Base-by-base conservation (phyloP, 2,113 vertebrate species). In the Vicugna pacos region DNA sequence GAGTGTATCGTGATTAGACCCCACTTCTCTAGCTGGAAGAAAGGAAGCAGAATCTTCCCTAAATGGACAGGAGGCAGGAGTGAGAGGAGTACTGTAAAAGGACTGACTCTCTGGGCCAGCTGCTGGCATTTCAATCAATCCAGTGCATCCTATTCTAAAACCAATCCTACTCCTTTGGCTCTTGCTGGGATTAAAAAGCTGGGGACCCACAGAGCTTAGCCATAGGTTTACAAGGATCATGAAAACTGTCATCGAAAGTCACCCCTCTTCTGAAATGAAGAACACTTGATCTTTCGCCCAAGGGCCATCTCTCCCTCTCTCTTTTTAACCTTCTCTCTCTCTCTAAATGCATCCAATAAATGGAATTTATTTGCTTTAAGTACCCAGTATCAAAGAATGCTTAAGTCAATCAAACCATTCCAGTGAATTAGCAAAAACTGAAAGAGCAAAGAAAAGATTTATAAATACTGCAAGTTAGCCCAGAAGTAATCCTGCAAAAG, bases 331-430 rank as follows among this genome's bases (percentile, higher is more conserved):
- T 52, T n/a, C 32, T 52, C 60, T 32, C 32, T 32, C 22, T 87
- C 79, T 58, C 60, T 42, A 80, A 81, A 91, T 79, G 30, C 22
- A 46, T 64, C 32, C 15, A 92, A 62, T 79, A 90, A 95, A 73
- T 28, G 91, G 56, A 35, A 5, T 52, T 60, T 11, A 58, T 91
- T 95, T 95, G 86, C 75, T 87, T 86, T 69, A 83, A 95, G 67
- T 81, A 67, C 8, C 32, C 58, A 70, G 1, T 46, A 28, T 38
- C 15, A 87, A 92, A 72, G 64, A 91, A 93, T 84, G 17, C 7
- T 14, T 73, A 93, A 54, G 32, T 86, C 13, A 30, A 24, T 14
- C 92, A 93, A 75, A 93, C 17, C 17, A 73, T 56, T 80, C 26
- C 70, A 86, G 28, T 50, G 30, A 89, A 19, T 46, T 83, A 75